Conservation (phyloP, 1,140 invertebrate species). For the Drosophila carrolli region DNA sequence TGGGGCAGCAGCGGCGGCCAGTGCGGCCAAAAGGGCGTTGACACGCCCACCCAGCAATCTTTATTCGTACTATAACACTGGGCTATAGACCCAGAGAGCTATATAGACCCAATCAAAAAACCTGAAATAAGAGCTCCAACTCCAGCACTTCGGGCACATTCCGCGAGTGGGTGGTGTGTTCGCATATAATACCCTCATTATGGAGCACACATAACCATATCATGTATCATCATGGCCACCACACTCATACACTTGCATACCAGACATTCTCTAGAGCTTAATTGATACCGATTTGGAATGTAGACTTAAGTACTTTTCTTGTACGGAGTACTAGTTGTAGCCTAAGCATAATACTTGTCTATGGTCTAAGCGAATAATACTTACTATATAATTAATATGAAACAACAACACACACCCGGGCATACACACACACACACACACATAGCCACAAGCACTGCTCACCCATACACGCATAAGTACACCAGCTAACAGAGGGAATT, state of each 20-base stretch:
- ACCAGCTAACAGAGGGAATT: constrained; percentile 29
- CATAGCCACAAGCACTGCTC: constrained; percentile 39
- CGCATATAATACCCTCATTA: constrained; percentile 7
- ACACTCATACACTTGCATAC: constrained; percentile 47
- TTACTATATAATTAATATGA: constrained; percentile 38
- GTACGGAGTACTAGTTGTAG: constrained; percentile 59
- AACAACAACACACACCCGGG: constrained; percentile 38
- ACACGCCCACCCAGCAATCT: constrained; percentile 62
- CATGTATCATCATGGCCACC: constrained; percentile 56
- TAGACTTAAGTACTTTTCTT: constrained; percentile 66
- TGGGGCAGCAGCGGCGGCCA: constrained; percentile 63
- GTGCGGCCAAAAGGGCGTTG: constrained; percentile 73
- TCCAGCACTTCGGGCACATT: constrained; percentile 63
- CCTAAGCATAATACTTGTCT: constrained; percentile 62
- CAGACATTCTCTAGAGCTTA: constrained; percentile 72
- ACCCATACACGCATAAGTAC: constrained; percentile 36
- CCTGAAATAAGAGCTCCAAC: constrained; percentile 10
- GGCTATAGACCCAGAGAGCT: constrained; percentile 43
- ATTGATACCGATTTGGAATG: constrained; percentile 47
- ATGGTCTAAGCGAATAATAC: constrained; percentile 73
- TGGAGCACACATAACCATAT: constrained; percentile 37
- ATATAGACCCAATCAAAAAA: background rate
- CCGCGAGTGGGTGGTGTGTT: constrained; percentile 45
- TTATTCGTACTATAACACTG: constrained; percentile 78
- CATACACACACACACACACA: constrained; percentile 25